Conservation (phyloP, 1,140 invertebrate genomes). For the Sesamia nonagrioides region DNA sequence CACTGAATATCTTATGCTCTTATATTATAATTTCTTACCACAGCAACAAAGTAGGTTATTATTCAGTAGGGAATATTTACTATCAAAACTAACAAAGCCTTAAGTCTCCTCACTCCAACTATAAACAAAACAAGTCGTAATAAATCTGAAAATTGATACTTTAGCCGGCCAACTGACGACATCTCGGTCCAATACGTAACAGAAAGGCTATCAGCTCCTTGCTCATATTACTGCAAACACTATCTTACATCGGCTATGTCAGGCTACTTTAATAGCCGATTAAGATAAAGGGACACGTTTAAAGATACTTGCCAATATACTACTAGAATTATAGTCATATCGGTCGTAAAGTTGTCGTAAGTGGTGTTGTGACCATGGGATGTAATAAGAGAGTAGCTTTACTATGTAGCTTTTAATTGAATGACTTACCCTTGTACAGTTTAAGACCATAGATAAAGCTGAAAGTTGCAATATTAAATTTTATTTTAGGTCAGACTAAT, state of each 20-base stretch:
- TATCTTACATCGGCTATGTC: not conserved
- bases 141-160: not conserved
- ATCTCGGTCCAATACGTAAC: not conserved
- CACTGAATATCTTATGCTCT: too few species aligned
- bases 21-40: too few species aligned
- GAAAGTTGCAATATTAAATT: too few species aligned
- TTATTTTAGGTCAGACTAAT: too few species aligned
- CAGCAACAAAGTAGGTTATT: too few species aligned
- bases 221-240: not conserved
- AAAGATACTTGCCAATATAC: not conserved
- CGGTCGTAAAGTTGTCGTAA: not conserved
- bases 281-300: slow-evolving; percentile 1
- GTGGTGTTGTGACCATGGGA: not conserved
- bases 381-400: not conserved
- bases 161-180: not conserved
- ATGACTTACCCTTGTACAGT: not conserved
- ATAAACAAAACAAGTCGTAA: not conserved
- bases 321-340: not conserved
- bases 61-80: not conserved
- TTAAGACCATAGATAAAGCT: too few species aligned
- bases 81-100: not conserved
- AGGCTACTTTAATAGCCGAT: not conserved
- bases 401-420: not conserved
- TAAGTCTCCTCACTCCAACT: not conserved
- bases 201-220: not conserved